phyloP scores from a whole-genome alignment of 2,113 vertebrate genomes.

The Oriolus oriolus region DNA sequence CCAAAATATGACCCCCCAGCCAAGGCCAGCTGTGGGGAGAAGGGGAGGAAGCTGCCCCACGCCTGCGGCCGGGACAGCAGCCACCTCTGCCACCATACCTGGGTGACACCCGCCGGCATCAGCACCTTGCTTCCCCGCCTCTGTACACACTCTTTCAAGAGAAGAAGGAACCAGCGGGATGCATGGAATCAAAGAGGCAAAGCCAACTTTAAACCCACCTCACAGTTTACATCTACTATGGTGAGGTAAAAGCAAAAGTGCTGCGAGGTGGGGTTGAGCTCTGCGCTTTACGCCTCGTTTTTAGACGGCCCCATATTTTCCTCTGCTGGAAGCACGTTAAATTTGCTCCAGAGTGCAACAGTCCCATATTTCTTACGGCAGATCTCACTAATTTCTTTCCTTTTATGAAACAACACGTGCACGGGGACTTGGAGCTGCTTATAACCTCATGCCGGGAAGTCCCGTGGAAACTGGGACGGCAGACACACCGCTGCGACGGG shows the following conservation, averaged over 20 bases:
- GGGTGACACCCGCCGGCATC: neutral
- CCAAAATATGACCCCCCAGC: neutral
- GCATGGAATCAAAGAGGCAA: neutral
- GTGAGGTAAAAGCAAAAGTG: neutral
- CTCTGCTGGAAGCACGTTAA: neutral
- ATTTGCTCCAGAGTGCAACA: neutral
- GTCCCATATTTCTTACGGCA: neutral
- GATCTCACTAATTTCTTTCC: neutral
- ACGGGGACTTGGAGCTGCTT: neutral
- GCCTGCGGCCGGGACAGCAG: neutral
- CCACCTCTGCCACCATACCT: neutral
- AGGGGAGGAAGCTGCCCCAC: neutral
- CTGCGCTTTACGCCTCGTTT: neutral
- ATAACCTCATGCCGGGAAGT: neutral
- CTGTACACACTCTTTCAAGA: rapidly evolving
- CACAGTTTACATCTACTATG: neutral
- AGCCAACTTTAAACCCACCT: neutral
- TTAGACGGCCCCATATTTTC: neutral
- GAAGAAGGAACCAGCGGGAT: neutral
- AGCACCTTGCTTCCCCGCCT: neutral
- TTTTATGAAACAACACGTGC: neutral
- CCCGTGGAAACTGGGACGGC: neutral
- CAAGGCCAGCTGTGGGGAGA: neutral
- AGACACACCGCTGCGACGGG: neutral
- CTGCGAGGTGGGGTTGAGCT: neutral